Base-by-base conservation (phyloP, 1,140 invertebrate genomes). In the Drosophila simulans region DNA sequence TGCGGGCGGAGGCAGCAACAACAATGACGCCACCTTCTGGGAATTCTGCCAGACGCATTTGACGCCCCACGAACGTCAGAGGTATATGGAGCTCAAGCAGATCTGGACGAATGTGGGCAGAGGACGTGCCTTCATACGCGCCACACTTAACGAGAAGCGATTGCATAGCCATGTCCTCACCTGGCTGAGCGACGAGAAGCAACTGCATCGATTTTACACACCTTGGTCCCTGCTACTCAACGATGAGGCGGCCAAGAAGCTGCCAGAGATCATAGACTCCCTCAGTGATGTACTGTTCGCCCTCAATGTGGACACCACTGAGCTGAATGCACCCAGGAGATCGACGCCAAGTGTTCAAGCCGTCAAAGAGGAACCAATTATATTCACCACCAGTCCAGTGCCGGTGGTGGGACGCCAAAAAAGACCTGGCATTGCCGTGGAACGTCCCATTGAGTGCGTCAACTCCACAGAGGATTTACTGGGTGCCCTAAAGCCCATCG, bases 281-380 rank as follows among this genome's bases (percentile, higher is more conserved):
- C 93, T 98, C 48, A 95, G 94, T 43, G 95, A 96, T 40, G 96
- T 98, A 74, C 93, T 98, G 49, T 98, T 98, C 93, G 97, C 97
- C 11, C 95, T 98, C 40, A 95, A 94, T 72, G 95, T 97, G 57
- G 97, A 98, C 86, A 96, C 96, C 88, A 92, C 94, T 12, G 95
- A 96, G 78, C 92, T 98, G 3, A 96, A 97, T 92, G 86, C 85
- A 0, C 64, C 88, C 5, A 74, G 57, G 12, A 63, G 84, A 11
- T 62, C 31, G 1, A 22, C 45, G 4, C 15, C 55, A 4, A 20
- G 11, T 4, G 39, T 40, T 11, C 17, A 17, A 17, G 64, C 78
- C 5, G 60, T 60, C 3, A 91, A 81, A 53, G 84, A 82, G 13
- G 93, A 94, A 63, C 93, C 93, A 4, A 91, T 94, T 39, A 93